Evolutionary conservation across 2,888 invertebrate species (phyloP).

Genomic region (Diachrysia chrysitis): DNA sequence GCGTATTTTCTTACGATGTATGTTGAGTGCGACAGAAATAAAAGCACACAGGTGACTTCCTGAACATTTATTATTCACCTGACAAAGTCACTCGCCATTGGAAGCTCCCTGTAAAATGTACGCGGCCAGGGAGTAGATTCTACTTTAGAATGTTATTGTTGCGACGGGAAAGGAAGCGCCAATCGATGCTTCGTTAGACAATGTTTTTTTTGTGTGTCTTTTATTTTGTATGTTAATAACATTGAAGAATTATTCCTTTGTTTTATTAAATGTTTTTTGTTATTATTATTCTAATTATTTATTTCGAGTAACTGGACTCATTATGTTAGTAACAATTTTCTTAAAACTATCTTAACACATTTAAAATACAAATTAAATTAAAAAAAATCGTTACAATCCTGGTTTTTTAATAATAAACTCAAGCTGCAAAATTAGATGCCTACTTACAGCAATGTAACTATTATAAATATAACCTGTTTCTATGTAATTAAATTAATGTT

Average conservation of each 20-base stretch:
- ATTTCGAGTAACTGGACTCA: no score
- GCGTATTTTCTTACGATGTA: conserved; percentile 22
- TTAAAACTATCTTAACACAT: no score
- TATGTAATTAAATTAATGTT: not conserved
- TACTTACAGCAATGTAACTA: not conserved
- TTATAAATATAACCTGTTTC: no score
- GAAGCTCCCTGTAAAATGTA: conserved; percentile 73
- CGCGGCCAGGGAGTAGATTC: conserved; percentile 70
- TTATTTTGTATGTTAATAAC: conserved; percentile 16
- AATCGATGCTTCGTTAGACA: conserved; percentile 60
- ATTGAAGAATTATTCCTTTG: not conserved
- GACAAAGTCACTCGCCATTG: conserved; percentile 79
- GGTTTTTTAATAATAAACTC: not conserved
- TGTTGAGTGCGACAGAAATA: conserved; percentile 69
- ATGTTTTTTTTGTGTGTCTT: conserved; percentile 32
- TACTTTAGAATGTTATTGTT: conserved; percentile 76
- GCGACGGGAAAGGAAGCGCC: conserved; percentile 61
- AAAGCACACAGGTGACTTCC: conserved; percentile 69
- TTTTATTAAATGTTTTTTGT: no score
- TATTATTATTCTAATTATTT: no score
- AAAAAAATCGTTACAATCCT: no score
- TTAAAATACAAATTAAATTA: no score
- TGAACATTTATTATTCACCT: conserved; percentile 82
- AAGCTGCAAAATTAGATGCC: not conserved
- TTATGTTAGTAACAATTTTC: no score